Evolutionary conservation across 2,113 vertebrate species (phyloP), one percentile per base, ranked within the genome.

Genomic region (Peucedramus taeniatus): DNA sequence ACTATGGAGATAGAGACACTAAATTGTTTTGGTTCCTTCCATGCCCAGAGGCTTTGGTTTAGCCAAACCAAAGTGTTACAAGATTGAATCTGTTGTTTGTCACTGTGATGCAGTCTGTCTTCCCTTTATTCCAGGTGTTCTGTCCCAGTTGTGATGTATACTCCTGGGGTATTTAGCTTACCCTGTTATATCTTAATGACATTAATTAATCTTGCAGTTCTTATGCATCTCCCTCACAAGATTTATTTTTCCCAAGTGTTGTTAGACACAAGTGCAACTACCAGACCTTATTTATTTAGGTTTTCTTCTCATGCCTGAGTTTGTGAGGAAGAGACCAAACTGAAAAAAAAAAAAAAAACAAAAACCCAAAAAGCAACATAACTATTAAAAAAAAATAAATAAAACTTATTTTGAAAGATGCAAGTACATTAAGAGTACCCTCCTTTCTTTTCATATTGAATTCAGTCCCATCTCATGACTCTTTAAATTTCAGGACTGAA

Each of bases 291-390:
- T 37, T 91, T 64, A 60, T 35, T 72, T 45, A 53, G 5, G 6
- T 31, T 68, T 93, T 89, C 13, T 64, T 89, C 28, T 53, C 0
- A 0, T 47, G 16, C 16, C 21, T 57, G 44, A 42, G 16, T 50
- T 68, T 80, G 26, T n/a, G 39, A 86, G 33, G 44, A 79, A 66
- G 33, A 63, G 20, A 30, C 26, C 13, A 76, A 95, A 64, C 23
- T 24, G 15, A 3, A 44, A 54, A 57, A 47, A n/a, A n/a, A n/a
- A n/a, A n/a, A n/a, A n/a, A n/a, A n/a, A n/a, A n/a, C n/a, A n/a
- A n/a, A 39, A 3, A 1, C 1, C 13, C 9, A 15, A 35, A 11
- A 37, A 28, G 4, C 30, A 57, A 39, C 2, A 1, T 31, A 71
- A 68, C 45, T 42, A 71, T 56, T 66, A 84, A 89, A 28, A 64